Percentiles rank a stretch among this genome's conserved stretches.
Evolutionary conservation across 2,113 vertebrate genomes (phyloP).

Genomic region (Oryzias melastigma): DNA sequence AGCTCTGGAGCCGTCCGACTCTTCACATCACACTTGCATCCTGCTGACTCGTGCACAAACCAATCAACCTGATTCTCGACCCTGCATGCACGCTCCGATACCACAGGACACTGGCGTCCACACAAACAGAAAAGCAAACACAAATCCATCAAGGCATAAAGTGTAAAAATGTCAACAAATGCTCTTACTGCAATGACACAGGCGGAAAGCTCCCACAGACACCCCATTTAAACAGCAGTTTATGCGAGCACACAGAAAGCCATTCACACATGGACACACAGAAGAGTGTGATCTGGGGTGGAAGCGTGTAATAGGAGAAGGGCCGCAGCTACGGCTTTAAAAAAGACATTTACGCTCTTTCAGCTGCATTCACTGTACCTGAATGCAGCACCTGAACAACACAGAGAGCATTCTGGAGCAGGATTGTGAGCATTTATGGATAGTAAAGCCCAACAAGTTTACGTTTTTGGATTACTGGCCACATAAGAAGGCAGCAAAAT

Average conservation of each 20-base stretch:
- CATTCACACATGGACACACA: constrained; percentile 17
- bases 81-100: constrained; percentile 3
- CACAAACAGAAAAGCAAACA: constrained; percentile 1
- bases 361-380: constrained; percentile 24
- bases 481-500: neutral
- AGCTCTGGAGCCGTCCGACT: neutral
- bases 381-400: constrained; percentile 34
- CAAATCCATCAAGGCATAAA: constrained; percentile 4
- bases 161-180: constrained; percentile 3
- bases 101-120: neutral
- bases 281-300: constrained; percentile 25
- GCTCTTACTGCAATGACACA: constrained; percentile 2
- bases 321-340: constrained; percentile 21
- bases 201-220: constrained; percentile 29
- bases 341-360: constrained; percentile 32
- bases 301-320: constrained; percentile 35
- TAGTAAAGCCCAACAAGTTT: constrained; percentile 1
- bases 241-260: constrained; percentile 10
- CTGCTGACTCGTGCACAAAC: constrained; percentile 3
- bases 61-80: constrained; percentile 11
- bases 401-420: constrained; percentile 13
- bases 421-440: constrained; percentile 37
- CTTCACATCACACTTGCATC: constrained; percentile 14
- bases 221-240: constrained; percentile 31
- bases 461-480: constrained; percentile 4